Conservation (phyloP, 2,888 invertebrate species). For the Drosophila silvestris region DNA sequence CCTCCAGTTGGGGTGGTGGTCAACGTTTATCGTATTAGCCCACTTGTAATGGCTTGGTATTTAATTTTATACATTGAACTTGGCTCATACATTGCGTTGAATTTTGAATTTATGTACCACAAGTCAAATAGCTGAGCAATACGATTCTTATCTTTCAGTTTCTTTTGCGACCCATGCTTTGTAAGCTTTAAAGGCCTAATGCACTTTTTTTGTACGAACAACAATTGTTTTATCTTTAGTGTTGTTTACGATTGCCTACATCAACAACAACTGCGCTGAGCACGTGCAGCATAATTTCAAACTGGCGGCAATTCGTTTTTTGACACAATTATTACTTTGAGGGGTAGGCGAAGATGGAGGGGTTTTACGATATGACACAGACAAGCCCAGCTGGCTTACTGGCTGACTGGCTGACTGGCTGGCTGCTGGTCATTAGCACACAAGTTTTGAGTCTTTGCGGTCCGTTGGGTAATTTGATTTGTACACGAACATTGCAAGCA, state of each 20-base stretch:
- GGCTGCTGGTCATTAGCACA: conserved; percentile 52
- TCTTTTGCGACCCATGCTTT: conserved; percentile 25
- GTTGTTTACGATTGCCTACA: conserved; percentile 33
- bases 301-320: conserved; percentile 54
- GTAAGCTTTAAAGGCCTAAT: conserved; percentile 27
- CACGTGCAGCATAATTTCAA: conserved; percentile 66
- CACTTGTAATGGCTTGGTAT: conserved; percentile 4
- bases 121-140: conserved; percentile 10
- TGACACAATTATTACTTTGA: conserved; percentile 66
- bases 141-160: conserved; percentile 30
- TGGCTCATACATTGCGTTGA: neutral
- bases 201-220: conserved; percentile 39
- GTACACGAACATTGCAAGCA: conserved; percentile 49
- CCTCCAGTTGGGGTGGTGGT: conserved; percentile 1
- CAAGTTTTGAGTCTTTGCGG: conserved; percentile 30
- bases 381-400: conserved; percentile 36
- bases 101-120: conserved; percentile 17
- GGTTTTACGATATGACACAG: conserved; percentile 28
- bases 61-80: neutral
- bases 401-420: conserved; percentile 23
- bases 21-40: conserved; percentile 40
- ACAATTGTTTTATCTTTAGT: conserved; percentile 52
- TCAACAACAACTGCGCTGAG: conserved; percentile 26
- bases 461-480: conserved; percentile 64
- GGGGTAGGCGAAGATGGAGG: conserved; percentile 2